Conservation (phyloP, 2,797 vertebrate genomes). For the Sphenopsis melanotis region DNA sequence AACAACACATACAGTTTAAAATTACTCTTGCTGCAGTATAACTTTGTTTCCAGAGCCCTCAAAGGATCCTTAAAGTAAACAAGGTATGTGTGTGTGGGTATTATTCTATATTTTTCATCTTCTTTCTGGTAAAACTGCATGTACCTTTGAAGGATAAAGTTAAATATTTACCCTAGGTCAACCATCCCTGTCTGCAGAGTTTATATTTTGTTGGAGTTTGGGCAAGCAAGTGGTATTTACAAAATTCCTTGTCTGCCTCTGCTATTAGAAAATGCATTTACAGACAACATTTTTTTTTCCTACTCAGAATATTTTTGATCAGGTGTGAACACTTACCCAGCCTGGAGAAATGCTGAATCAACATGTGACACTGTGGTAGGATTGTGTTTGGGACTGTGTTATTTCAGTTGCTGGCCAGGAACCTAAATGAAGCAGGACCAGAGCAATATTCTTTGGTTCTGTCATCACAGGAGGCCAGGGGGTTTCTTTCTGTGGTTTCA, state of each 20-base stretch:
- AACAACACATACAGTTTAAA: background rate
- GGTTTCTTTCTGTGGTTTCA: background rate
- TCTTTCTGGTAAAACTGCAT: background rate
- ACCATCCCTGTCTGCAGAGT: background rate
- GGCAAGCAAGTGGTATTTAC: background rate
- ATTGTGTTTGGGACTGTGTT: background rate
- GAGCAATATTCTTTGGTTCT: background rate
- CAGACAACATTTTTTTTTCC: background rate
- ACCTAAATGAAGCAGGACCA: background rate
- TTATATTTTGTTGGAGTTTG: slow-evolving; percentile 29
- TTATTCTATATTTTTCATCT: slow-evolving; percentile 3
- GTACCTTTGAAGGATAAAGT: slow-evolving; percentile 17
- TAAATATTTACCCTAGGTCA: slow-evolving; percentile 60
- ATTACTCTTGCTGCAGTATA: background rate
- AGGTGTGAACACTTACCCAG: background rate
- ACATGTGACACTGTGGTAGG: background rate
- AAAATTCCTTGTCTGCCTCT: background rate
- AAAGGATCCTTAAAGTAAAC: background rate
- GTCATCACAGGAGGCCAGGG: background rate
- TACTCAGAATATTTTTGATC: background rate
- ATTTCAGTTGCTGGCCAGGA: background rate
- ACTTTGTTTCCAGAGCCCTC: background rate
- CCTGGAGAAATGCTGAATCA: background rate
- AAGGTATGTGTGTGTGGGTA: background rate
- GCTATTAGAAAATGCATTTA: background rate